Conservation (phyloP, 2,113 vertebrate genomes). For the Felis chaus region DNA sequence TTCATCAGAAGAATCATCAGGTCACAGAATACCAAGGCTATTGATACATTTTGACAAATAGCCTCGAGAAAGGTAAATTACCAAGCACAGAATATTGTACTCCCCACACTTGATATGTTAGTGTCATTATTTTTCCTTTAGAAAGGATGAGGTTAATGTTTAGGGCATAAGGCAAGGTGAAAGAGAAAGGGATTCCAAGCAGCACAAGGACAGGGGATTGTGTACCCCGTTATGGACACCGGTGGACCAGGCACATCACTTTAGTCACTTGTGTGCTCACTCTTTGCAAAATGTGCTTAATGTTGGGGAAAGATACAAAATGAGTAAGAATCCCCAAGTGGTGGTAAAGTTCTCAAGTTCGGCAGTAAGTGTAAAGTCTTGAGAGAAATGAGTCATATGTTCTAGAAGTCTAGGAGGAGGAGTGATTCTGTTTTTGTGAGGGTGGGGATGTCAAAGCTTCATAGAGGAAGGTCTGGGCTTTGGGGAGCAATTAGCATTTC, state of each 20-base stretch:
- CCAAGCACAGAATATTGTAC: background rate
- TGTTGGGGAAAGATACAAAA: background rate
- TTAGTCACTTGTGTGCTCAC: background rate
- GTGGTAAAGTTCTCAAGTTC: background rate
- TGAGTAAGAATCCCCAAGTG: background rate
- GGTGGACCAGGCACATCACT: background rate
- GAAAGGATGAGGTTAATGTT: background rate
- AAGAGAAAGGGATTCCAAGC: background rate
- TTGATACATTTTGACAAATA: slow-evolving; percentile 10
- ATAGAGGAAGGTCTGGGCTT: background rate
- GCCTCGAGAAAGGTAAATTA: background rate
- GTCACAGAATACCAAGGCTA: background rate
- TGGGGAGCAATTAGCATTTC: background rate
- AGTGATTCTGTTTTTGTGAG: background rate
- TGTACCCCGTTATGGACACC: background rate
- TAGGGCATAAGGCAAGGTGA: background rate
- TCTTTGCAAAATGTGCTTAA: background rate
- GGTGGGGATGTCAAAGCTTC: background rate
- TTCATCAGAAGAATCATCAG: background rate
- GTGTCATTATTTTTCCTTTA: background rate
- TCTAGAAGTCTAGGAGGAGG: background rate
- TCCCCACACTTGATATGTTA: background rate
- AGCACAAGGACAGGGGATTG: background rate
- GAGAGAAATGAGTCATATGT: background rate
- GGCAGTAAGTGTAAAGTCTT: background rate